Percentiles rank a stretch among this genome's conserved stretches.
These are phyloP conservation scores for Thecophora atra DNA, from an alignment of 2,888 invertebrate species.

Conservation along the genomic window DNA sequence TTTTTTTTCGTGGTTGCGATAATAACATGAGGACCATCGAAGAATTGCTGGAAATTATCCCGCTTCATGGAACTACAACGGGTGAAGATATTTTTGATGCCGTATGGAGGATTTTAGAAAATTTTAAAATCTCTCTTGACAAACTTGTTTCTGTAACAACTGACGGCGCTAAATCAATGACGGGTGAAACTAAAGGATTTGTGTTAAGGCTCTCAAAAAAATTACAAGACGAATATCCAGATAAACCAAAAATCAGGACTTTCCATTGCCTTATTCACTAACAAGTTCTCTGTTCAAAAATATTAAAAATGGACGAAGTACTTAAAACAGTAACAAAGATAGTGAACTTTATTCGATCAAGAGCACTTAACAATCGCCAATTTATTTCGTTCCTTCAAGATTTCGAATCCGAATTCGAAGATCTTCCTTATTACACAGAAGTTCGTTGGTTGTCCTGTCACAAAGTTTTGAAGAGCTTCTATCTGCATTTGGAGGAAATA, in stretches of 20 bases:
- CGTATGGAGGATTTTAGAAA: constrained; percentile 21
- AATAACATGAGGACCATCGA: constrained; percentile 26
- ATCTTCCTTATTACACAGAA: constrained; percentile 12
- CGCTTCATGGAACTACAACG: constrained; percentile 30
- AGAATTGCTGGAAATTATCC: constrained; percentile 28
- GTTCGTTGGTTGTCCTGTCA: constrained; percentile 22
- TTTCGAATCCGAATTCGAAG: constrained; percentile 12
- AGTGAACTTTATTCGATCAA: constrained; percentile 17
- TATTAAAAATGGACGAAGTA: constrained; percentile 7
- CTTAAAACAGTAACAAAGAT: constrained; percentile 15
- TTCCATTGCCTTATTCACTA: constrained; percentile 28
- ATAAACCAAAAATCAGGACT: constrained; percentile 12
- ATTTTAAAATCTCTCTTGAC: neutral
- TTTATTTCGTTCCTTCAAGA: constrained; percentile 18
- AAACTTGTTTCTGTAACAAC: constrained; percentile 31
- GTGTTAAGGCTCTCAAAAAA: constrained; percentile 18
- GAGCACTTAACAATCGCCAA: constrained; percentile 8
- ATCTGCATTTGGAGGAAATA: constrained; percentile 12
- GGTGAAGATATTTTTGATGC: constrained; percentile 31
- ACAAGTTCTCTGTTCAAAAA: constrained; percentile 16
- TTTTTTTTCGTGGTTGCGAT: constrained; percentile 16
- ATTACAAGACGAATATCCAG: constrained; percentile 14
- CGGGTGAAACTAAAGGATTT: constrained; percentile 22
- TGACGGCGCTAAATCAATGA: constrained; percentile 21
- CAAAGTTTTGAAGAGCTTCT: too few species aligned